Evolutionary conservation across 1,140 invertebrate genomes (phyloP), one percentile per base, ranked within the genome.

Genomic region (Pseudachorutes palmiensis): DNA sequence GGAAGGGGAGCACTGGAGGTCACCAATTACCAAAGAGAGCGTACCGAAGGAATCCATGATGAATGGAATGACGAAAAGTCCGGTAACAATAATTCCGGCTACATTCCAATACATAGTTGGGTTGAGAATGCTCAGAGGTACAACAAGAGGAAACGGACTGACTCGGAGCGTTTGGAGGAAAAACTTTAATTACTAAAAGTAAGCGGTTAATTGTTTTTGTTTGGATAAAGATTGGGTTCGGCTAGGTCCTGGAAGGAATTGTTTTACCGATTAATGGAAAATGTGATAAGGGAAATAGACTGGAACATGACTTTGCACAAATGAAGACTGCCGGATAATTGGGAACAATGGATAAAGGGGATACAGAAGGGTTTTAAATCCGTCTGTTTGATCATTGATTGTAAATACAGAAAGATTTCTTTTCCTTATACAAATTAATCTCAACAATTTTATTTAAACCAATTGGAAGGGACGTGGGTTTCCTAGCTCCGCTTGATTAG

Each of bases 221-320:
- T n/a, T n/a, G n/a, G n/a, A n/a, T n/a, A n/a, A n/a, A n/a, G n/a
- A n/a, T n/a, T n/a, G n/a, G n/a, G n/a, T n/a, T n/a, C n/a, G n/a
- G n/a, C n/a, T n/a, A n/a, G n/a, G n/a, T n/a, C n/a, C n/a, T n/a
- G n/a, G n/a, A n/a, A n/a, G n/a, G n/a, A n/a, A n/a, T n/a, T n/a
- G n/a, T n/a, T 45, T 45, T 12, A 55, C 9, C 24, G 51, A 22
- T 14, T 55, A 14, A 19, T 9, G 51, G 51, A 55, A 16, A 16
- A 55, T 55, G 51, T 55, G 51, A 55, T 55, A 55, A 9, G 24
- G 24, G 12, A 55, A n/a, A 55, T 55, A 55, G 51, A 55, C 51
- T 55, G 51, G 51, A 45, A 9, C 5, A 55, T 14, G 51, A 55
- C 24, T 55, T 55, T 55, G 51, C 51, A 55, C 51, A 55, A 55